These are phyloP conservation scores for Liasis olivaceus DNA, from an alignment of 2,797 vertebrate genomes.

Conservation along the genomic window DNA sequence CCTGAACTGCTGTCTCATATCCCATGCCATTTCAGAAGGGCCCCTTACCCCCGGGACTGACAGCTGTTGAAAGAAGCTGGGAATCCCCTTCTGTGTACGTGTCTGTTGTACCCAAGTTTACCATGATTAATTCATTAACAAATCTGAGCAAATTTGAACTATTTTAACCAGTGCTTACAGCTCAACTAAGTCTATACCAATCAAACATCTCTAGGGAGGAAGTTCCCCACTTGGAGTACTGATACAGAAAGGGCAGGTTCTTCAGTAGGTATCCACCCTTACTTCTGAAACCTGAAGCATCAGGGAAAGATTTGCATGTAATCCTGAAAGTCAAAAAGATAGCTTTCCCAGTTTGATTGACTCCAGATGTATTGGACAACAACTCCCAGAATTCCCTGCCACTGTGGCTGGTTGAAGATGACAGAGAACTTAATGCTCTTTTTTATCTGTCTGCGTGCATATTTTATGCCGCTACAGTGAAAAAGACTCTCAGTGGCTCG, in stretches of 20 bases:
- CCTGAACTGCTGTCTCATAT: background rate
- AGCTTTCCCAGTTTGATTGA: background rate
- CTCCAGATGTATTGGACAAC: background rate
- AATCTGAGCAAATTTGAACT: background rate
- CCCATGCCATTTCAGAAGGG: background rate
- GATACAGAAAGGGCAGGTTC: background rate
- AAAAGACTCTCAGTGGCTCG: background rate
- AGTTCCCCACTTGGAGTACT: background rate
- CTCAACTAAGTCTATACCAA: background rate
- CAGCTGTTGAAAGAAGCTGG: background rate
- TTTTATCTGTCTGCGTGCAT: background rate
- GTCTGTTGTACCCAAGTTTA: background rate
- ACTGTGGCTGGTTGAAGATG: background rate
- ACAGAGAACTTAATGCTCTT: background rate
- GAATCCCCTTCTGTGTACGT: background rate
- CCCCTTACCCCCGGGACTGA: background rate
- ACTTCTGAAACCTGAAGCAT: background rate
- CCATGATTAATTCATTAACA: background rate
- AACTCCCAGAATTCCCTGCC: background rate
- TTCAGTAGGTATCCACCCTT: background rate
- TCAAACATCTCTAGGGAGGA: background rate
- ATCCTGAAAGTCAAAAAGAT: background rate
- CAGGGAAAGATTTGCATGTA: background rate
- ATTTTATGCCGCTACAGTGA: background rate
- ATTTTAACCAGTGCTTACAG: background rate